phyloP scores from a whole-genome alignment of 2,888 invertebrate genomes.

The Rhimphoctona megacephalus region DNA sequence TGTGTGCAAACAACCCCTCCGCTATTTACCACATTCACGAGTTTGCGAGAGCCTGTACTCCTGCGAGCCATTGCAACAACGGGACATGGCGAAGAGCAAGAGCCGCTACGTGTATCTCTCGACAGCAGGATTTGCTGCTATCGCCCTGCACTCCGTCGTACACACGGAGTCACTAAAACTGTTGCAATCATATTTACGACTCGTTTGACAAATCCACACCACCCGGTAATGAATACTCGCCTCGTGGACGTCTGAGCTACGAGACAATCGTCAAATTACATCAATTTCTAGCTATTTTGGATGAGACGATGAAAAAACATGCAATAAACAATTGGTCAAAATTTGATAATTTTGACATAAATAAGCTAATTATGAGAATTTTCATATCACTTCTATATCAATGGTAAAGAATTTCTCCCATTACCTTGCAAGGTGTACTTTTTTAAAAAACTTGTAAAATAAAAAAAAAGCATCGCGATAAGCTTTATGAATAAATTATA shows the following conservation, averaged over 20 bases:
- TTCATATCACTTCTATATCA: not conserved
- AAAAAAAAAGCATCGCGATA: not conserved
- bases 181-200: slow-evolving; percentile 48
- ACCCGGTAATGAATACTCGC: slow-evolving; percentile 4
- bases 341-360: not conserved
- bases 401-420: not conserved
- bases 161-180: slow-evolving; percentile 29
- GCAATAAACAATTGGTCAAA: not conserved
- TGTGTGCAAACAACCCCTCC: slow-evolving; percentile 77
- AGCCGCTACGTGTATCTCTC: slow-evolving; percentile 22
- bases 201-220: slow-evolving; percentile 35
- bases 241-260: not conserved
- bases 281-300: not conserved
- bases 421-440: not conserved
- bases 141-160: slow-evolving; percentile 1
- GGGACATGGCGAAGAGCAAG: slow-evolving; percentile 10
- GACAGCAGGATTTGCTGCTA: slow-evolving; percentile 50
- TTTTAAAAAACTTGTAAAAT: not conserved
- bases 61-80: slow-evolving; percentile 14
- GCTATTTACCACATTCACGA: slow-evolving; percentile 65
- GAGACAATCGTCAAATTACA: not conserved
- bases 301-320: not conserved
- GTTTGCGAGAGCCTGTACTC: slow-evolving; percentile 43
- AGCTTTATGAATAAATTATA: not conserved
- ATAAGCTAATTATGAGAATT: not conserved